These are phyloP conservation scores for Arion vulgaris DNA, from an alignment of 1,140 invertebrate species.

Conservation along the genomic window DNA sequence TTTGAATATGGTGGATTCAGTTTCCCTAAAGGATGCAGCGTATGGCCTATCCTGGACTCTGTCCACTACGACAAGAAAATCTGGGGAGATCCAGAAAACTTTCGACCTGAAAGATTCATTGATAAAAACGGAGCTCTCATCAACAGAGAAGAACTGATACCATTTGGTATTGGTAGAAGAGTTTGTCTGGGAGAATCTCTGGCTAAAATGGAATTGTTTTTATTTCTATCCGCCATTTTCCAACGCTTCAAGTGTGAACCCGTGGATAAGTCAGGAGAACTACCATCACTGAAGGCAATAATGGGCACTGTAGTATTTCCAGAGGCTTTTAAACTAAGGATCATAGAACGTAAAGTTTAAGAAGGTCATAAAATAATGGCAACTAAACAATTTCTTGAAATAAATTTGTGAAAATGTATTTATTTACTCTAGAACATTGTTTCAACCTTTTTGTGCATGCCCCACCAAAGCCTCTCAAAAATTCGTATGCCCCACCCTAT, in stretches of 20 bases:
- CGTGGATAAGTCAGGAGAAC: not conserved
- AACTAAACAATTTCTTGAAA: too few relatives aligned
- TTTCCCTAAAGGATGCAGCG: slow-evolving; percentile 54
- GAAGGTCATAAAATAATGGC: not conserved
- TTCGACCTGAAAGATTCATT: slow-evolving; percentile 79
- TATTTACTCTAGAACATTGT: too few relatives aligned
- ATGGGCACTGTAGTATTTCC: not conserved
- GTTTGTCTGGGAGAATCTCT: not conserved
- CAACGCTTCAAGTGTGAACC: slow-evolving; percentile 6
- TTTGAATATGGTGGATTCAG: slow-evolving; percentile 57
- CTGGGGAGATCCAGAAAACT: slow-evolving; percentile 81
- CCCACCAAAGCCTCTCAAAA: too few relatives aligned
- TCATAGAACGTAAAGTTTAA: not conserved
- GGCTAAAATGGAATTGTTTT: not conserved
- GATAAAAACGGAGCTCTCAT: slow-evolving; percentile 40
- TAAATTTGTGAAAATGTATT: too few relatives aligned
- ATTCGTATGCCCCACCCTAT: too few relatives aligned
- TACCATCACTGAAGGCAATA: not conserved
- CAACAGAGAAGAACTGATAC: not conserved
- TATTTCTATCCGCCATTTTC: not conserved
- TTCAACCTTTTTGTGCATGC: too few relatives aligned
- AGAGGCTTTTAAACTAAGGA: not conserved
- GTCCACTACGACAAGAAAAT: slow-evolving; percentile 57
- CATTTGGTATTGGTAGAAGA: slow-evolving; percentile 1
- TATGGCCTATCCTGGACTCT: slow-evolving; percentile 60